Conservation (phyloP, 1,140 invertebrate species). For the Drosophila yakuba region DNA sequence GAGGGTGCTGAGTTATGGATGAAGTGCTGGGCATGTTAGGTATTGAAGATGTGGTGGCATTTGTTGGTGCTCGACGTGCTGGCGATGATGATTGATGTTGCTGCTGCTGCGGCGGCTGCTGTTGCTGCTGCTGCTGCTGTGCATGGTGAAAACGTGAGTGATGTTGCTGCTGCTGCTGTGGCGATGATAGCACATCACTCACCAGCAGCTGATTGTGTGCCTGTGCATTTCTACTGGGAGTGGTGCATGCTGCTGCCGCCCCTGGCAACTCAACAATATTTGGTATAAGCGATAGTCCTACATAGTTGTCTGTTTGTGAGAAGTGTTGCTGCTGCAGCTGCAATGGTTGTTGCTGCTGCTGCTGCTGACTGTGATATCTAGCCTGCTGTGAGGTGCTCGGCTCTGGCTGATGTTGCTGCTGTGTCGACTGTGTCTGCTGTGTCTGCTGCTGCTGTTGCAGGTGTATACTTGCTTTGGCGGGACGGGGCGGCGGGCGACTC, state of each 20-base stretch:
- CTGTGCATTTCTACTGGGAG: constrained; percentile 61
- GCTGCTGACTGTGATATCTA: constrained; percentile 66
- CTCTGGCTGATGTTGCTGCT: constrained; percentile 53
- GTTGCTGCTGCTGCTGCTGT: constrained; percentile 47
- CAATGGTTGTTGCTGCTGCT: constrained; percentile 58
- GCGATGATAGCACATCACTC: constrained; percentile 66
- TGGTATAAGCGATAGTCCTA: constrained; percentile 80
- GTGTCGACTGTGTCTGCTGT: constrained; percentile 10
- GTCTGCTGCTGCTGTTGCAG: constrained; percentile 52
- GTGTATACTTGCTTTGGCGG: constrained; percentile 82
- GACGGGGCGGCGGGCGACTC: constrained; percentile 69
- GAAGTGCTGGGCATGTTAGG: constrained; percentile 53
- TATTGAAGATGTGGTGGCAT: constrained; percentile 43
- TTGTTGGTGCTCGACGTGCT: constrained; percentile 46
- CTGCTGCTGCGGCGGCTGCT: constrained; percentile 42
- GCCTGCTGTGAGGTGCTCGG: constrained; percentile 75
- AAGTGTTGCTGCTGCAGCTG: constrained; percentile 73
- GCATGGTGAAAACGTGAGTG: constrained; percentile 58
- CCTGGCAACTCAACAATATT: constrained; percentile 73
- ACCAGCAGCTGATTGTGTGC: constrained; percentile 69
- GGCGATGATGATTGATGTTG: constrained; percentile 47
- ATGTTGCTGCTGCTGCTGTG: constrained; percentile 49
- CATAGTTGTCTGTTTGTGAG: constrained; percentile 81
- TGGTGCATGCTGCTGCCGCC: constrained; percentile 22
- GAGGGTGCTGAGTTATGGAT: constrained; percentile 51